phyloP scores from a whole-genome alignment of 1,140 invertebrate species.

The Calliopsis andreniformis region DNA sequence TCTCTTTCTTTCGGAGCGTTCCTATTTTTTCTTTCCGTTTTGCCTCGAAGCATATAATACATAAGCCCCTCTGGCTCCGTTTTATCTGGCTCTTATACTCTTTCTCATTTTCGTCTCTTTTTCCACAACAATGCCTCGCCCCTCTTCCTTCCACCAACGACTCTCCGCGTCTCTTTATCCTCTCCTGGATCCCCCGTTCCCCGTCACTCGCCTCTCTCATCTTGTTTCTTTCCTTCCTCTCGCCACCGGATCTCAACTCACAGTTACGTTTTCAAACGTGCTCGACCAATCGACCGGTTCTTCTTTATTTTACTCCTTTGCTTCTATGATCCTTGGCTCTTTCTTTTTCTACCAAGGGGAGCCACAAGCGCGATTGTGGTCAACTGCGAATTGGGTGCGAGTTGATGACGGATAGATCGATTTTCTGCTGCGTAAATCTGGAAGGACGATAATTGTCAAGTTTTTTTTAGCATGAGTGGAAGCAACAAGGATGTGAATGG shows the following conservation, averaged over 20 bases:
- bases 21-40: conserved; percentile 8
- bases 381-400: background rate
- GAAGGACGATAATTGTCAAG: background rate
- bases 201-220: no score
- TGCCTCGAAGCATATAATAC: background rate
- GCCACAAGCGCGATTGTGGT: background rate
- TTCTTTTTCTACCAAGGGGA: background rate
- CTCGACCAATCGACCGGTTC: conserved; percentile 29
- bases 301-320: conserved; percentile 5
- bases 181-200: no score
- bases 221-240: conserved; percentile 44
- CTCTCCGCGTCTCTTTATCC: conserved; percentile 41
- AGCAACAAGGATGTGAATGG: no score
- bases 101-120: conserved; percentile 28
- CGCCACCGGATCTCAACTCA: conserved; percentile 57
- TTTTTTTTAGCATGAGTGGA: no score
- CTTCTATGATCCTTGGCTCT: background rate
- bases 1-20: conserved; percentile 8
- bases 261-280: conserved; percentile 58
- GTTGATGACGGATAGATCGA: background rate
- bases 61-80: background rate
- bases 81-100: conserved; percentile 21
- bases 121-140: conserved; percentile 13
- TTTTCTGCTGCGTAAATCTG: background rate
- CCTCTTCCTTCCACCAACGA: conserved; percentile 2